Conservation (phyloP, 1,140 invertebrate genomes). For the Sogatella furcifera region DNA sequence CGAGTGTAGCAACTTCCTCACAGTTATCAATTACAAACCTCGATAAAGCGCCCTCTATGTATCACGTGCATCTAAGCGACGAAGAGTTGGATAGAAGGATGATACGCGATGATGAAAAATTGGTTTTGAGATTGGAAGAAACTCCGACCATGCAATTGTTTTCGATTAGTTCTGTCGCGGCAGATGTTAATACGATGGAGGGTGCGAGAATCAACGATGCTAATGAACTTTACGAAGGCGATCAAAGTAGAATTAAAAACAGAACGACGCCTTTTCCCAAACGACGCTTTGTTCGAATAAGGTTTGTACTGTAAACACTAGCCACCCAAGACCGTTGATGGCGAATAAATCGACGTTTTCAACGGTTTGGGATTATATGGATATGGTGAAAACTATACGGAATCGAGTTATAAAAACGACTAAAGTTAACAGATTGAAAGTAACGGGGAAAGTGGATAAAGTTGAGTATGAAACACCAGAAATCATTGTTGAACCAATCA, state of each 20-base stretch:
- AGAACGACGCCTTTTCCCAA: not conserved
- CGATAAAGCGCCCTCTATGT: too few species aligned
- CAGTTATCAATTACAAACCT: too few species aligned
- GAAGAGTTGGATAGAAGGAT: too few species aligned
- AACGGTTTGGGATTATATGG: conserved; percentile 1
- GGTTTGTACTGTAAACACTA: not conserved
- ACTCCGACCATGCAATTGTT: not conserved
- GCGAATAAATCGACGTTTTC: not conserved
- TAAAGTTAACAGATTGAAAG: not conserved
- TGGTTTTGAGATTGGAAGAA: not conserved
- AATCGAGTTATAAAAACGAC: not conserved
- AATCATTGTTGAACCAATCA: not conserved
- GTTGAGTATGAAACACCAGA: not conserved
- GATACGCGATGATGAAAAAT: too few species aligned
- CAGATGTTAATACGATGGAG: not conserved
- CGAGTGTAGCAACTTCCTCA: too few species aligned
- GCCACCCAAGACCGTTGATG: not conserved
- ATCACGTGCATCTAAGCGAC: too few species aligned
- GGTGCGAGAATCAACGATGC: not conserved
- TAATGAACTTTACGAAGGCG: not conserved
- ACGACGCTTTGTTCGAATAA: not conserved
- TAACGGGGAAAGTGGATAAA: not conserved
- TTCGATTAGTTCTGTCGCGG: not conserved
- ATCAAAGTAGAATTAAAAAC: not conserved
- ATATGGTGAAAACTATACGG: not conserved